Evolutionary conservation across 2,888 invertebrate species (phyloP).

Genomic region (Sympetrum striolatum): DNA sequence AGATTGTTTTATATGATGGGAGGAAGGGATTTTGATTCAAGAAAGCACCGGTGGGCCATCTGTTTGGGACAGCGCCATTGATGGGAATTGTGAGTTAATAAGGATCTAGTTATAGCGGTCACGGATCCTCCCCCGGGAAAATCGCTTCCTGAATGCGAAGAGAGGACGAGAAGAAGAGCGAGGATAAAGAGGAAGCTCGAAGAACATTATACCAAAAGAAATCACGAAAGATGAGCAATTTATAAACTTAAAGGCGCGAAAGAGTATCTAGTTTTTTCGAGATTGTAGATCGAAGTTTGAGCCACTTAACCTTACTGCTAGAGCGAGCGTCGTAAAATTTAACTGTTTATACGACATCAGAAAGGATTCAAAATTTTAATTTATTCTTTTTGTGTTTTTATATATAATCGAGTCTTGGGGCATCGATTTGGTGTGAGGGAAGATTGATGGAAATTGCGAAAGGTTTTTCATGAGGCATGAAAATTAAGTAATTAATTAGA

Average conservation of each 20-base stretch:
- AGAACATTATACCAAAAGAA: not conserved
- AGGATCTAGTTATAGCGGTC: conserved; percentile 39
- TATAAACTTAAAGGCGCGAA: not conserved
- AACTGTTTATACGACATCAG: not conserved
- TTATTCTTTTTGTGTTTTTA: not conserved
- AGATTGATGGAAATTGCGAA: not conserved
- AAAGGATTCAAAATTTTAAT: not conserved
- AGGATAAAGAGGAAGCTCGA: not conserved
- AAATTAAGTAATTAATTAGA: not conserved
- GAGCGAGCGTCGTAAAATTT: not conserved
- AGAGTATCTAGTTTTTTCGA: not conserved
- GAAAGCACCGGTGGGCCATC: conserved; percentile 29
- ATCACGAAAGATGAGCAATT: conserved; percentile 5
- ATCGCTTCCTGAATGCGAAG: conserved; percentile 4
- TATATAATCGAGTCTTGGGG: not conserved
- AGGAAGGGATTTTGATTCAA: not conserved
- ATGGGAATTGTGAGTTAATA: conserved; percentile 34
- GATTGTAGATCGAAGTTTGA: not conserved
- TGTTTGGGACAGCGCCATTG: conserved; percentile 34
- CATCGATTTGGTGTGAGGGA: not conserved
- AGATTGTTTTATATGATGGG: not conserved
- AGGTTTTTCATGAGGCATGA: not conserved
- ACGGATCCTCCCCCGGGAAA: conserved; percentile 1
- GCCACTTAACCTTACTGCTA: not conserved
- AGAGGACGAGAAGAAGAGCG: not conserved